phyloP scores from a whole-genome alignment of 92 coral and sea anemone species.

The Epizoanthus fatuus region DNA sequence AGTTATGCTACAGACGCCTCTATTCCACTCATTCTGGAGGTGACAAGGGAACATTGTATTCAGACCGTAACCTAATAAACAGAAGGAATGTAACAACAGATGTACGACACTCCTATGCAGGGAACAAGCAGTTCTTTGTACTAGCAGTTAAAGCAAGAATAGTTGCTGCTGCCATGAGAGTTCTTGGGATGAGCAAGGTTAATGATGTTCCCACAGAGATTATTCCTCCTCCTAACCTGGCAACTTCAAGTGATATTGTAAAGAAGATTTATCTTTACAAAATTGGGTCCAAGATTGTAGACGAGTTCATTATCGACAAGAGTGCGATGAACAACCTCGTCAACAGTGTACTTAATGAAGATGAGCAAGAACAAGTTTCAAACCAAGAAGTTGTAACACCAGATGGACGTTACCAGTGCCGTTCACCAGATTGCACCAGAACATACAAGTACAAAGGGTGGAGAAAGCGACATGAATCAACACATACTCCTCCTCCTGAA shows the following conservation, averaged over 20 bases:
- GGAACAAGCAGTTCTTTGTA: constrained; percentile 38
- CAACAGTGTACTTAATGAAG: constrained; percentile 16
- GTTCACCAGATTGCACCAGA: constrained; percentile 32
- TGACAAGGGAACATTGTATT: constrained; percentile 53
- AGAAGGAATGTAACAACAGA: constrained; percentile 57
- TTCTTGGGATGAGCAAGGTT: constrained; percentile 30
- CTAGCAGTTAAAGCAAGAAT: constrained; percentile 55
- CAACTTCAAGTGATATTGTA: neutral
- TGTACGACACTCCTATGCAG: constrained; percentile 38
- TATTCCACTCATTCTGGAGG: constrained; percentile 25
- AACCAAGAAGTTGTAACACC: neutral
- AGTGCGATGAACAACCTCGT: neutral
- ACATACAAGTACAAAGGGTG: constrained; percentile 42
- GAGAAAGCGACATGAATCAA: constrained; percentile 36
- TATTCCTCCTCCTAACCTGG: neutral
- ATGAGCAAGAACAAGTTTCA: constrained; percentile 11
- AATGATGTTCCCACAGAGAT: constrained; percentile 44
- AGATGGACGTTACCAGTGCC: constrained; percentile 46
- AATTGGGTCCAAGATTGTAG: no score
- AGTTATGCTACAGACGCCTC: constrained; percentile 1
- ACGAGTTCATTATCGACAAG: constrained; percentile 20
- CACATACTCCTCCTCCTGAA: constrained; percentile 36
- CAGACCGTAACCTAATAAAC: constrained; percentile 40
- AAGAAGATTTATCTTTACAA: no score
- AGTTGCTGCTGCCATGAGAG: constrained; percentile 40